A percentile compares a stretch with the other conserved stretches of the same genome.
These are phyloP conservation scores for Protula sp. DNA, from an alignment of 2,888 invertebrate species.

Conservation along the genomic window DNA sequence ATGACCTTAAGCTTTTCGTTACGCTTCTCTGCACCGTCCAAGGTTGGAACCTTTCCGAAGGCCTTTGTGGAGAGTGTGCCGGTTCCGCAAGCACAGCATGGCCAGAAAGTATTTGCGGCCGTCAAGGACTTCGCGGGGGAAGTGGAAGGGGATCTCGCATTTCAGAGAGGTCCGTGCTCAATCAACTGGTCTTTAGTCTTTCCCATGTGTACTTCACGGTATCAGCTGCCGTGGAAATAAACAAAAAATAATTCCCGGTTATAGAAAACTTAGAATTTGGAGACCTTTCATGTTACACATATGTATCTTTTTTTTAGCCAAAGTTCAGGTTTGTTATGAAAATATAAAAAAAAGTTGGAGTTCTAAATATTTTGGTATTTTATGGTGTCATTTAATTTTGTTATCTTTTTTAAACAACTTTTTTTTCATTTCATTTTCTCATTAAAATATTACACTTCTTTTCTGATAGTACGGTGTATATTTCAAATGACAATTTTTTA, in stretches of 20 bases:
- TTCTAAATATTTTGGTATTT: no score
- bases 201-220: no score
- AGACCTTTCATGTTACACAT: no score
- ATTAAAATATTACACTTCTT: not conserved
- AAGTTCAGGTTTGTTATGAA: no score
- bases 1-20: no score
- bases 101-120: slow-evolving; percentile 41
- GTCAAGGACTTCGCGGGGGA: slow-evolving; percentile 37
- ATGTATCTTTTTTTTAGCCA: no score
- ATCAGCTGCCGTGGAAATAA: no score
- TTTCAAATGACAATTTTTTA: no score
- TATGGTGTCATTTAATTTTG: not conserved
- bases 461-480: not conserved
- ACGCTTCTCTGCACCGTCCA: no score
- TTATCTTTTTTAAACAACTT: not conserved
- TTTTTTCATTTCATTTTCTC: not conserved
- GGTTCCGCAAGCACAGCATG: slow-evolving; percentile 29
- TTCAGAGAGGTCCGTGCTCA: slow-evolving; percentile 35
- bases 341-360: no score
- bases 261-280: no score
- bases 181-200: not conserved
- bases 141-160: slow-evolving; percentile 41
- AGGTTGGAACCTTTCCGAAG: slow-evolving; percentile 39
- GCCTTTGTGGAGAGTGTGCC: slow-evolving; percentile 39
- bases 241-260: no score